These are phyloP conservation scores for Pardosa pseudoannulata DNA, from an alignment of 2,888 invertebrate genomes.

Conservation along the genomic window DNA sequence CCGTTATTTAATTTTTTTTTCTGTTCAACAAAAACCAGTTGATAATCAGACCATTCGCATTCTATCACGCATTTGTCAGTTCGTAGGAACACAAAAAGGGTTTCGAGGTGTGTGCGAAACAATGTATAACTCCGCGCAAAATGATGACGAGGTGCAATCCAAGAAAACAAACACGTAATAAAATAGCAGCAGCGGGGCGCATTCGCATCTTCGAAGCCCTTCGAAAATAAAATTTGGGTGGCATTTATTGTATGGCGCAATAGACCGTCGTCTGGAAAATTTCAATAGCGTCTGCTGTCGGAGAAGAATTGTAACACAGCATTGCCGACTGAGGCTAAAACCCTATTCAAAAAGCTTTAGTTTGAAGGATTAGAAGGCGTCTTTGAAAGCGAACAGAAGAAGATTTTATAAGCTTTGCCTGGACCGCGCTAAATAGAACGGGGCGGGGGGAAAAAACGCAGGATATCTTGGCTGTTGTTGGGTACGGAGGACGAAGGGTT, in stretches of 20 bases:
- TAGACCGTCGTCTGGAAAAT: constrained; percentile 64
- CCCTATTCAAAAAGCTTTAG: constrained; percentile 71
- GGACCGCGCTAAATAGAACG: constrained; percentile 57
- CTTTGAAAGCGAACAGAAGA: constrained; percentile 63
- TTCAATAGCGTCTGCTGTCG: constrained; percentile 61
- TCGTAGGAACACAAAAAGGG: background rate
- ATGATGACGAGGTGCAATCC: background rate
- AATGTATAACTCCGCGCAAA: constrained; percentile 37
- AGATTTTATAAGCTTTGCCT: constrained; percentile 68
- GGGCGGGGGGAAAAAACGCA: constrained; percentile 37
- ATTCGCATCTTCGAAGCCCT: no score
- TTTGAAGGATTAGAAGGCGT: constrained; percentile 65
- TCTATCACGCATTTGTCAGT: background rate
- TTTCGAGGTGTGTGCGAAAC: background rate
- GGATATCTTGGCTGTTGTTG: constrained; percentile 63
- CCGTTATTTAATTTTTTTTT: background rate
- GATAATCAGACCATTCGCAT: background rate
- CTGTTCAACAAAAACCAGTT: background rate
- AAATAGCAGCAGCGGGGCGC: constrained; percentile 28
- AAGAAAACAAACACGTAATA: constrained; percentile 44
- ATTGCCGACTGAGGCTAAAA: constrained; percentile 60
- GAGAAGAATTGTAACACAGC: constrained; percentile 42
- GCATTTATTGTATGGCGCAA: constrained; percentile 50
- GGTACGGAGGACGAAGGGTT: constrained; percentile 64
- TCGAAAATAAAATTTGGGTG: constrained; percentile 24